phyloP scores from a whole-genome alignment of 1,140 invertebrate genomes.

The Brachionus koreanus region DNA sequence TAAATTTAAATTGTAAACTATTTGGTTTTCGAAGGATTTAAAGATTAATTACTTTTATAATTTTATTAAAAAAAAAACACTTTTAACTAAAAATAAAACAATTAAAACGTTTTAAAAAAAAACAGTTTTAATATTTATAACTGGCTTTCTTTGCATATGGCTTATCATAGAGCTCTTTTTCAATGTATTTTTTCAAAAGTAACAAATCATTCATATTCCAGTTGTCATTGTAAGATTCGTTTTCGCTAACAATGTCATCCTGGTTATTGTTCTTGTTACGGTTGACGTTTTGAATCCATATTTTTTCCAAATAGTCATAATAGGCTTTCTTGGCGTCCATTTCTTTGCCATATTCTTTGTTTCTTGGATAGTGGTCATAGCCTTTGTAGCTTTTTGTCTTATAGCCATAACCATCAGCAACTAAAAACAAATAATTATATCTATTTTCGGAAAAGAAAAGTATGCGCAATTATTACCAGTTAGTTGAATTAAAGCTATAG shows the following conservation, averaged over 20 bases:
- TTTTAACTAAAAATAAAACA: background rate
- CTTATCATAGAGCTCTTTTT: background rate
- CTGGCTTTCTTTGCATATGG: background rate
- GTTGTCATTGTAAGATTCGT: background rate
- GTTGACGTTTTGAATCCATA: slow-evolving; percentile 25
- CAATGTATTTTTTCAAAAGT: background rate
- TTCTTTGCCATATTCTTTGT: background rate
- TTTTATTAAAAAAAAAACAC: background rate
- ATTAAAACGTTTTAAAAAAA: background rate
- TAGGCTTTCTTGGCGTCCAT: background rate
- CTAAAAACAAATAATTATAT: background rate
- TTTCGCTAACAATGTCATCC: background rate
- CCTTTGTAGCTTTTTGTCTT: background rate
- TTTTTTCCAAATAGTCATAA: background rate
- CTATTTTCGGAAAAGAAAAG: background rate
- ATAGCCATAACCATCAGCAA: background rate
- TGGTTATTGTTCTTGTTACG: slow-evolving; percentile 14
- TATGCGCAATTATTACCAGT: background rate
- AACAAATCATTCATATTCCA: background rate
- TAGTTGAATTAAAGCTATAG: background rate
- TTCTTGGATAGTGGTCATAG: background rate
- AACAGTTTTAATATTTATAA: background rate
- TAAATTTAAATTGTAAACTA: background rate
- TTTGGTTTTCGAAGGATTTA: background rate
- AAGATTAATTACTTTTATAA: background rate